Base-by-base conservation (phyloP, 2,888 invertebrate genomes). In the Eucriotettix oculatus region DNA sequence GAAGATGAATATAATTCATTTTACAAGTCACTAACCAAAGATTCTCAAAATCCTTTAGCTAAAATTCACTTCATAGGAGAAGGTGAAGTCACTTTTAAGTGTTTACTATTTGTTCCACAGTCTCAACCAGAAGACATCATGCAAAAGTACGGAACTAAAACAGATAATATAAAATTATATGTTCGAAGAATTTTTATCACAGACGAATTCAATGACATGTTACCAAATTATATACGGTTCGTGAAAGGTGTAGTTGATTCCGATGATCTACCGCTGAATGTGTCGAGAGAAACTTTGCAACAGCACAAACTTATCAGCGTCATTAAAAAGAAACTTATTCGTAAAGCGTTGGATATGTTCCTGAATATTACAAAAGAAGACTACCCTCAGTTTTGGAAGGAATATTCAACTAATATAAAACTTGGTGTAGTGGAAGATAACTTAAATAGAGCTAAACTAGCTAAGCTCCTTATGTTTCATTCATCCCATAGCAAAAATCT, bases 211-310 rank as follows among this genome's bases (percentile, higher is more conserved):
- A 48, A 48, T 59, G 59, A 17, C 11, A 17, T 54, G 16, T 29
- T 60, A 16, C 60, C 60, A 52, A 52, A 60, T 29, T 60, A 52
- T 41, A n/a, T 60, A 9, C 42, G 57, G 14, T 57, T 60, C 7
- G 17, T 60, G 9, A 9, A 52, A 7, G 60, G 60, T 9, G n/a
- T 60, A 14, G 53, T 60, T 17, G 60, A 60, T 57, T 57, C 56
- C 10, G 14, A 12, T 40, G 60, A 60, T 40, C 40, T 60, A n/a
- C 60, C 60, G 11, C 57, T 60, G 3, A 60, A 60, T 52, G 60
- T 60, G 9, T 57, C 56, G 1, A 42, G 60, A 14, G 59, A 59
- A 44, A 42, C 42, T 10, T 16, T 59, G 42, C 59, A 59, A 17
- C 41, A 59, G 17, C 44, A n/a, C 16, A 59, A 42, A 43, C 57